Conservation (phyloP, 1,140 invertebrate species). For the Rhynchophorus ferrugineus region DNA sequence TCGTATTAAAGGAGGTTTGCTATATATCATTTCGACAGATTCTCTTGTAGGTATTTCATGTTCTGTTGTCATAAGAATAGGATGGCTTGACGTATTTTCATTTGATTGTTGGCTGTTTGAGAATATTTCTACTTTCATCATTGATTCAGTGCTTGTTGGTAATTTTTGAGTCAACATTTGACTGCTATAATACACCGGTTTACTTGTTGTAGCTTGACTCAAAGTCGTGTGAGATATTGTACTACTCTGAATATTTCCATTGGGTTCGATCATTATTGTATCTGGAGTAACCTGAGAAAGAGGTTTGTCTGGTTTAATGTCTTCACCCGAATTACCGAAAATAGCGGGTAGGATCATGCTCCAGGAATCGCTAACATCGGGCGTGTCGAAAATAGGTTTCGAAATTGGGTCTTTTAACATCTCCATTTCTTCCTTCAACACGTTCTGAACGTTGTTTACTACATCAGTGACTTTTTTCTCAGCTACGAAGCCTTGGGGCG, state of each 20-base stretch:
- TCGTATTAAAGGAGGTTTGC: not conserved
- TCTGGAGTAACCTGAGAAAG: conserved; percentile 30
- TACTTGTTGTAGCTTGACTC: not conserved
- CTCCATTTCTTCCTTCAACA: conserved; percentile 68
- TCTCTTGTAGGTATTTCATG: not conserved
- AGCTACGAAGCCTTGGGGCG: conserved; percentile 40
- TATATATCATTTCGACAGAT: not conserved
- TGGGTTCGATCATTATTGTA: conserved; percentile 34
- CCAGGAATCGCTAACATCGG: conserved; percentile 68
- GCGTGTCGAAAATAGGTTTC: conserved; percentile 52
- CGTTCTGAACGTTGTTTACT: conserved; percentile 71
- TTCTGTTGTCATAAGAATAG: not conserved
- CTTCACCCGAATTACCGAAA: conserved; percentile 55
- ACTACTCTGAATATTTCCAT: conserved; percentile 23
- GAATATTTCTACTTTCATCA: conserved; percentile 25
- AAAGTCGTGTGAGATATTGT: conserved; percentile 18
- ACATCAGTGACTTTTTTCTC: conserved; percentile 68
- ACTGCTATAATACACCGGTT: conserved; percentile 13
- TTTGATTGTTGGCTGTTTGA: conserved; percentile 22
- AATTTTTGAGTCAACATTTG: conserved; percentile 4
- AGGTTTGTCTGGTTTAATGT: conserved; percentile 33
- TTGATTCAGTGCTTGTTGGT: conserved; percentile 21
- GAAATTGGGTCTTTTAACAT: conserved; percentile 46
- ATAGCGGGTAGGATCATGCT: conserved; percentile 70
- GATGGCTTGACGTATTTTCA: conserved; percentile 3